Base-by-base conservation (phyloP, 2,888 invertebrate species). In the Clunio marinus region DNA sequence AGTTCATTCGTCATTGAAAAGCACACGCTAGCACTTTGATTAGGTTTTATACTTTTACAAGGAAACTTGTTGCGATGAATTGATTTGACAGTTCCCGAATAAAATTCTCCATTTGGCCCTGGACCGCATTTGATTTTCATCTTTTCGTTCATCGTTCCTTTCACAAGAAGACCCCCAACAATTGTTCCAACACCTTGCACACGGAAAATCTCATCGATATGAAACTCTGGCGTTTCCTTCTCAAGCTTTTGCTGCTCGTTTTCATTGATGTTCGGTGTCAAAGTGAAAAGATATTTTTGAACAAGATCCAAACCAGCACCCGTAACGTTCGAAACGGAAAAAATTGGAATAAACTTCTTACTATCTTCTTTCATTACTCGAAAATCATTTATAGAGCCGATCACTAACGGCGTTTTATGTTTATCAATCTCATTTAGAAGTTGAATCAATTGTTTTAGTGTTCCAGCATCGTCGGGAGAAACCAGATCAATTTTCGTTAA, bases 21-120 rank as follows among this genome's bases (percentile, higher is more conserved):
- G 72, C 84, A 84, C 2, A 95, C 78, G 2, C 93, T 91, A 0
- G 96, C 95, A 72, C 93, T 91, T 77, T 96, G 95, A 0, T 94
- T 93, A 0, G 94, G 94, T 70, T 90, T 84, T 1, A 96, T 96
- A 68, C 87, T 81, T 46, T 92, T 84, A 75, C 95, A 93, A 0
- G 95, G 93, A 4, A 95, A 91, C 72, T 96, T 87, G 78, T 97
- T 96, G 2, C 97, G 83, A 79, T 96, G 94, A 68, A 98, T 86
- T 2, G 93, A 92, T 71, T 88, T 87, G 2, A 98, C 88, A 13
- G 81, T 81, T 0, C 91, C 91, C 7, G 86, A 82, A 62, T 84
- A 83, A 78, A 96, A 97, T 57, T 85, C 83, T 0, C 93, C 93
- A 73, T 88, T 84, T 35, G 87, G 86, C 70, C 91, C 77, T 0